Evolutionary conservation across 2,797 vertebrate species (phyloP), one percentile per base, ranked within the genome.

Genomic region (Eupleurogrammus muticus): DNA sequence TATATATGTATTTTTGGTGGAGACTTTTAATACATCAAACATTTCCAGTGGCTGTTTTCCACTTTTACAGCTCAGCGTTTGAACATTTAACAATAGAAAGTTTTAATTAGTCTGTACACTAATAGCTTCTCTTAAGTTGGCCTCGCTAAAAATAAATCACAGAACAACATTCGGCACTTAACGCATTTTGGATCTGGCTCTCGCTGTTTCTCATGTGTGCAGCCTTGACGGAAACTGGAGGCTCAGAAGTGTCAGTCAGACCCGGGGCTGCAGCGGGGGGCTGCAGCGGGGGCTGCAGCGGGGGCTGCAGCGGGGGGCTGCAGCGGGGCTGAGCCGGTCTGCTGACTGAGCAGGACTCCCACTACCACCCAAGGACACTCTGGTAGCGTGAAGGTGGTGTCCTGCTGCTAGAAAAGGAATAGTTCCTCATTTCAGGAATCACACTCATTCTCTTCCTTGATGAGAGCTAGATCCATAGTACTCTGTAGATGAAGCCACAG

Each of bases 241-340:
- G 36, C 63, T 71, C 55, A 21, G 48, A 80, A 42, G 79, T 75
- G 71, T 82, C 74, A 48, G 74, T 83, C 84, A 79, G 68, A 70
- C 58, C 20, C 40, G 52, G 51, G 58, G 74, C 69, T 74, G 35
- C 74, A 63, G 54, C 56, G 24, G 81, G 72, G 62, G 78, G 75
- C n/a, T n/a, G n/a, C n/a, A n/a, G n/a, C n/a, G n/a, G 52, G 51
- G 58, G 74, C 69, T 74, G 35, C 74, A 63, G 54, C 56, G 24
- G 81, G 72, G 62, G 78, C n/a, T n/a, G n/a, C n/a, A n/a, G n/a
- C n/a, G n/a, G 75, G 52, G 51, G 58, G 74, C 69, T 74, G 35
- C 74, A 63, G 54, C 56, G 24, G 81, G 72, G 62, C 36, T 69
- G 61, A 67, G 63, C 69, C 77, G 66, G 81, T 88, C 84, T 90